Evolutionary conservation across 2,888 invertebrate species (phyloP).

Genomic region (Pherbina coryleti): DNA sequence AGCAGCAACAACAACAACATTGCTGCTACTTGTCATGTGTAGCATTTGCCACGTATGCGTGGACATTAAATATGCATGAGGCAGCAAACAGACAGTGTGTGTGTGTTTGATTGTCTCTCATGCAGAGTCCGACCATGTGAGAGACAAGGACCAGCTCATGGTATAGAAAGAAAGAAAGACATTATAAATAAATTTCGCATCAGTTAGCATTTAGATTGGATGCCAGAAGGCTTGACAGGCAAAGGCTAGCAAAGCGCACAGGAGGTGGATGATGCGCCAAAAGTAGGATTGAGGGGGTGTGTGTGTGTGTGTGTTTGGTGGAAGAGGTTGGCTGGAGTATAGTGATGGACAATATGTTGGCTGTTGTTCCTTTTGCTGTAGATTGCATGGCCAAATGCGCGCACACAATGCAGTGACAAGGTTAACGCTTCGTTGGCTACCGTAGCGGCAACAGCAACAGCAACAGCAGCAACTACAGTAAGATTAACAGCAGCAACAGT

Average conservation of each 20-base stretch:
- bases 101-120: background rate
- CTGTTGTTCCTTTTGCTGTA: slow-evolving; percentile 7
- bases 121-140: background rate
- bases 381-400: slow-evolving; percentile 21
- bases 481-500: background rate
- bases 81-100: slow-evolving; percentile 1
- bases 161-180: slow-evolving; percentile 19
- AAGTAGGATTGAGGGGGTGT: background rate
- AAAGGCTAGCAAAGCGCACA: background rate
- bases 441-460: slow-evolving; percentile 1
- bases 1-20: slow-evolving; percentile 19
- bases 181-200: slow-evolving; percentile 42
- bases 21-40: slow-evolving; percentile 33
- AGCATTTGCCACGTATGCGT: slow-evolving; percentile 39
- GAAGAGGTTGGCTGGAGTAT: background rate
- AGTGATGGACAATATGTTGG: background rate
- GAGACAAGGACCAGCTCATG: background rate
- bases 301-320: background rate
- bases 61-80: slow-evolving; percentile 43
- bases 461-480: slow-evolving; percentile 1
- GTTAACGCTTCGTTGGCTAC: slow-evolving; percentile 20
- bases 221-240: slow-evolving; percentile 17
- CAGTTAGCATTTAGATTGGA: slow-evolving; percentile 43
- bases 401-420: slow-evolving; percentile 6
- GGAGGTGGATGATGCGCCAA: background rate